Conservation (phyloP, 1,140 invertebrate species). For the Apis laboriosa region DNA sequence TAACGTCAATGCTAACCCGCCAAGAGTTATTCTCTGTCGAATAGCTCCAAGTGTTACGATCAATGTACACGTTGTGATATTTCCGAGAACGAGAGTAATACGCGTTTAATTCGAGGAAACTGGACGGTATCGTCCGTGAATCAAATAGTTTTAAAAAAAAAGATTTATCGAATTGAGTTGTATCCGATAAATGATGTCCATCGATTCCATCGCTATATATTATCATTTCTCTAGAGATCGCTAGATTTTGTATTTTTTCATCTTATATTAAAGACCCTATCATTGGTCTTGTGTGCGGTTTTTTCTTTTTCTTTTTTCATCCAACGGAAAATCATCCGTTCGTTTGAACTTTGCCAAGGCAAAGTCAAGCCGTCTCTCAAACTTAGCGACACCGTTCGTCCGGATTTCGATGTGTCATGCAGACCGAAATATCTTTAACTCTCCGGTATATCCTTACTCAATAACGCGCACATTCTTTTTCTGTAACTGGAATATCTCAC, state of each 20-base stretch:
- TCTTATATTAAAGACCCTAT: too few species aligned
- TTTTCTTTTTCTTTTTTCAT: too few species aligned
- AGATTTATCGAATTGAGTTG: too few species aligned
- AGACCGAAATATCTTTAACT: constrained; percentile 67
- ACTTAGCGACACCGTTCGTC: constrained; percentile 46
- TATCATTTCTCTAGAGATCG: neutral
- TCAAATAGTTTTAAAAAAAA: too few species aligned
- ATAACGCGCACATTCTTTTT: constrained; percentile 9
- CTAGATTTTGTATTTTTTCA: neutral
- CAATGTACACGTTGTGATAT: constrained; percentile 15
- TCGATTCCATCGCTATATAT: too few species aligned
- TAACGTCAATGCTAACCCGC: neutral
- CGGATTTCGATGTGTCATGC: constrained; percentile 53
- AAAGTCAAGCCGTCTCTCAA: constrained; percentile 61
- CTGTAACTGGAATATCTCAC: constrained; percentile 13
- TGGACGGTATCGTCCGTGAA: too few species aligned
- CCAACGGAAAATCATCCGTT: constrained; percentile 12
- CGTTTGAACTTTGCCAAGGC: constrained; percentile 48
- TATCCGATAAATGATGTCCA: too few species aligned
- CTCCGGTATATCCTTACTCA: constrained; percentile 19
- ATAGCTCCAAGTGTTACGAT: neutral
- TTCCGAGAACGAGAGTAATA: neutral
- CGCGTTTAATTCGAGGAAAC: neutral
- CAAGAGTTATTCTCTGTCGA: neutral
- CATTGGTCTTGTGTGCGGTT: neutral